Base-by-base conservation (phyloP, 2,888 invertebrate species). In the Aelia acuminata region DNA sequence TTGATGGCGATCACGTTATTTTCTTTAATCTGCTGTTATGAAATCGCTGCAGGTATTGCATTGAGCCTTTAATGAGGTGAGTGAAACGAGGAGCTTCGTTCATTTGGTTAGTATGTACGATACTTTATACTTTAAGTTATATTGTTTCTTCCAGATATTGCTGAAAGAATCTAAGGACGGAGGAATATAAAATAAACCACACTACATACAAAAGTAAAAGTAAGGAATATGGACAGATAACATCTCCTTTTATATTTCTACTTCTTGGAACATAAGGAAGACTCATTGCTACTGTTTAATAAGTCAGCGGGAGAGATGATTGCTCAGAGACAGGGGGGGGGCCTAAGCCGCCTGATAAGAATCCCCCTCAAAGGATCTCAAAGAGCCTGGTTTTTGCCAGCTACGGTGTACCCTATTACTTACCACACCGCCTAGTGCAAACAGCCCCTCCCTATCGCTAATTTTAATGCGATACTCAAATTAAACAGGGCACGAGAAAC, bases 391-490 rank as follows among this genome's bases (percentile, higher is more conserved):
- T 80, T 80, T 80, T 80, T 80, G 80, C 80, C 80, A 70, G 63
- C 35, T 7, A 7, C 80, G 80, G 80, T 80, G 80, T 80, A 80
- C 43, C 80, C 80, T 80, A 80, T 80, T 80, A 80, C 80, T 80
- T 80, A 80, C 80, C 80, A 80, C 80, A 80, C 80, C 80, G 80
- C n/a, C 43, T 80, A 80, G 80, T 80, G 70, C 87, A 39, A 47
- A 63, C 87, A 70, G 31, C 63, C 48, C 57, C 26, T 26, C n/a
- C 31, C 50, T 53, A 70, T 87, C 87, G 87, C 87, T 87, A 87
- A 87, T 87, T 87, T 87, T 87, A 87, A 87, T 87, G 70, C 87
- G 87, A 87, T 87, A 87, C 53, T 53, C 87, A 53, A 87, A 87
- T 53, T 87, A 53, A 87, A 87, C 50, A 47, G 48, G 26, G 39